These are phyloP conservation scores for Magallana gigas DNA, from an alignment of 1,140 invertebrate genomes.

Conservation along the genomic window DNA sequence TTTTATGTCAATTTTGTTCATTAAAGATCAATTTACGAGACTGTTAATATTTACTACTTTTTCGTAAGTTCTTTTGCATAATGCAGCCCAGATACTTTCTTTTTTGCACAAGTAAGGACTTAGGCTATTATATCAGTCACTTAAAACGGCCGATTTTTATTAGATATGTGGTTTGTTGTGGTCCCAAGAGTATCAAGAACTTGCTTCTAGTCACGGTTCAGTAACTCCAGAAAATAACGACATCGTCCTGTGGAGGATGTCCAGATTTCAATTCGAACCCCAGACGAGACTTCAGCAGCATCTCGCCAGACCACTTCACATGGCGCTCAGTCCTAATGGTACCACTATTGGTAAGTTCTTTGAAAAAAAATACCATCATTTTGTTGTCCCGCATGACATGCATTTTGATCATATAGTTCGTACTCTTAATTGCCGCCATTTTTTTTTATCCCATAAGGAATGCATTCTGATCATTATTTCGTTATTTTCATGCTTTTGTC, in stretches of 20 bases:
- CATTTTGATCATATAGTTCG: background rate
- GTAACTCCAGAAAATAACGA: slow-evolving; percentile 79
- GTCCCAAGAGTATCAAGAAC: slow-evolving; percentile 94
- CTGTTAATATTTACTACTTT: too few species aligned
- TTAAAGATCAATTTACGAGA: too few species aligned
- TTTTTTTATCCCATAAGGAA: too few species aligned
- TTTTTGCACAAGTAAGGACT: too few species aligned
- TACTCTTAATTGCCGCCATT: background rate
- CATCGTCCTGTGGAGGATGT: slow-evolving; percentile 56
- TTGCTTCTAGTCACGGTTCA: slow-evolving; percentile 96
- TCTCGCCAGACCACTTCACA: slow-evolving; percentile 50
- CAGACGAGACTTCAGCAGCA: slow-evolving; percentile 54
- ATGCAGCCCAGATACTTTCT: too few species aligned
- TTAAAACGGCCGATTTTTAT: background rate
- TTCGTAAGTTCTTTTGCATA: too few species aligned
- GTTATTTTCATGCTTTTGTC: background rate
- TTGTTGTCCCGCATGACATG: background rate
- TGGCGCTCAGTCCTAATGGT: slow-evolving; percentile 55
- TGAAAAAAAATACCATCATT: background rate
- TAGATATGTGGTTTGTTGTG: slow-evolving; percentile 93
- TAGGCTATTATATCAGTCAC: too few species aligned
- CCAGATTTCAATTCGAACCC: slow-evolving; percentile 44
- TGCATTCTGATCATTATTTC: too few species aligned
- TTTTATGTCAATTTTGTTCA: too few species aligned
- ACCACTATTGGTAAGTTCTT: slow-evolving; percentile 56